Evolutionary conservation across 2,888 invertebrate species (phyloP), one percentile per base, ranked within the genome.

Genomic region (Operophtera brumata): DNA sequence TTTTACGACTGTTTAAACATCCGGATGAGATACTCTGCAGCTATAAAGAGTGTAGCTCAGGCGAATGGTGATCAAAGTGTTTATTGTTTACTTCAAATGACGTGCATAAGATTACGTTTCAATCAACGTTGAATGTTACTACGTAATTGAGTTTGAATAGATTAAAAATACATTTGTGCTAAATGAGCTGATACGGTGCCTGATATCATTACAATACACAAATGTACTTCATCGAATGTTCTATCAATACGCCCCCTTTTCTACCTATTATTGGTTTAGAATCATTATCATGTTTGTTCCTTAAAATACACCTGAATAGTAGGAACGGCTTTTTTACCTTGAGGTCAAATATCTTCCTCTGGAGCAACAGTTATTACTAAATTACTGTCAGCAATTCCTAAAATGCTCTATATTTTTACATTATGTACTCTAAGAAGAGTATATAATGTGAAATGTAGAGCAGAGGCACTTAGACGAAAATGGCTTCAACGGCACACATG

Each of bases 1-100:
- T n/a, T 62, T 62, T 58, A 62, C 60, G 60, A 60, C 48, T 53
- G 56, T 63, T 61, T 55, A 54, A 61, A 63, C 55, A 61, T 55
- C 63, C 59, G 54, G 48, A 60, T 60, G 54, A 52, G 62, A 56
- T 55, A 59, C 63, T 63, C 46, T 46, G 52, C 35, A n/a, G 56
- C 53, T 47, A 54, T 61, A 54, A 58, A 60, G 56, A 49, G 57
- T 56, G 47, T 41, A 62, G 62, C 51, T 59, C 52, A 51, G 48
- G 57, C 53, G 54, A 54, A 54, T 50, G 40, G 50, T 52, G 54
- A 63, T 63, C 60, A 57, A 59, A 61, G 50, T 59, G 62, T 60
- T 60, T 60, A 60, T 59, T 57, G 62, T 61, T 61, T 63, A 57
- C 60, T 46, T 35, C 13, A 40, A 45, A 41, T 61, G 60, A 57